Conservation (phyloP, 2,797 vertebrate genomes). For the Allobates femoralis region DNA sequence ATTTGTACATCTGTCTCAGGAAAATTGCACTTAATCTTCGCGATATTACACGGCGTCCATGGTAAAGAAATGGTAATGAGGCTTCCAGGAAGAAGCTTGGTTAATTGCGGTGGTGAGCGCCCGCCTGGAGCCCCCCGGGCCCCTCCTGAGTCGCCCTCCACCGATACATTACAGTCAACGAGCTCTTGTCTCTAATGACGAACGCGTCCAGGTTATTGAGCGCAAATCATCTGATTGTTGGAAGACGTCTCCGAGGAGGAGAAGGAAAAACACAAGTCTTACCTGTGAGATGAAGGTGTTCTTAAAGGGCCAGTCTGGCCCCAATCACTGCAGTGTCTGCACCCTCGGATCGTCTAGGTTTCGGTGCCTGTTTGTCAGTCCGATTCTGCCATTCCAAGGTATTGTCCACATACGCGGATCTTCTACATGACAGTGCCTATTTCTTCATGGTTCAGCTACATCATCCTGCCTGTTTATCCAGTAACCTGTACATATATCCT, state of each 20-base stretch:
- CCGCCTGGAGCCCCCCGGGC: constrained; percentile 12
- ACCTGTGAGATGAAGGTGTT: neutral
- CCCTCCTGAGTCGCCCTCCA: constrained; percentile 24
- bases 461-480: no score
- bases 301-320: no score
- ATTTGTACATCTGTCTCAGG: constrained; percentile 18
- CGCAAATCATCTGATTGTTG: constrained; percentile 42
- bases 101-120: constrained; percentile 39
- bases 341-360: no score
- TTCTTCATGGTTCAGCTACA: no score
- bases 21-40: constrained; percentile 27
- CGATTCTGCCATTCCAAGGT: no score
- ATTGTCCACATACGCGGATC: no score
- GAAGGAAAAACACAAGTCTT: neutral
- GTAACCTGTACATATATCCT: no score
- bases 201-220: constrained; percentile 46
- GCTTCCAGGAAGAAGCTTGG: constrained; percentile 42
- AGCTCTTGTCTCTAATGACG: constrained; percentile 58
- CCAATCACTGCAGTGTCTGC: no score
- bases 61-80: constrained; percentile 39
- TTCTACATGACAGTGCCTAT: no score
- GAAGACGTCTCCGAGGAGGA: constrained; percentile 18
- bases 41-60: neutral
- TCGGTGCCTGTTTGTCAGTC: no score
- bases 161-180: constrained; percentile 50